phyloP scores from a whole-genome alignment of 2,888 invertebrate species.

The Scaptomyza tumidula region DNA sequence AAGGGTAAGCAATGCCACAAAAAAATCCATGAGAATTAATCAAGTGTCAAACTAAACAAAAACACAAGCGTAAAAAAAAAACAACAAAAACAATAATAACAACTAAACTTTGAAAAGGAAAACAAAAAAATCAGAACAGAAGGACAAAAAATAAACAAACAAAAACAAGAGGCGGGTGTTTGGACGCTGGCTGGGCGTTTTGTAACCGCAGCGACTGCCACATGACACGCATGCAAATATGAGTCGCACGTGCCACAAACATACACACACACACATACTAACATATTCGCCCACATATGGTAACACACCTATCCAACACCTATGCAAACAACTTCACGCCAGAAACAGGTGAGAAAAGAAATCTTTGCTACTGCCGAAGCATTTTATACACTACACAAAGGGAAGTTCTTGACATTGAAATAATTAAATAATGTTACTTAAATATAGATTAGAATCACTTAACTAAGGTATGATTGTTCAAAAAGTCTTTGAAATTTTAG shows the following conservation, averaged over 20 bases:
- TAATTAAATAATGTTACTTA: too few species aligned
- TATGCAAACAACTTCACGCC: slow-evolving; percentile 72
- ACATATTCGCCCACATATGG: slow-evolving; percentile 42
- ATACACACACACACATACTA: slow-evolving; percentile 39
- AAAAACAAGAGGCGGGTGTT: slow-evolving; percentile 63
- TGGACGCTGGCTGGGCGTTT: slow-evolving; percentile 50
- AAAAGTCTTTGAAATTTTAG: too few species aligned
- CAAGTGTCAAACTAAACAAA: slow-evolving; percentile 81
- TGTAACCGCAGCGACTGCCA: slow-evolving; percentile 74
- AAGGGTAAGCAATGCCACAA: slow-evolving; percentile 13
- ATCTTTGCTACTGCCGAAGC: slow-evolving; percentile 5
- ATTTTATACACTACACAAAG: slow-evolving; percentile 21
- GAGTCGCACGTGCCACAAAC: slow-evolving; percentile 73
- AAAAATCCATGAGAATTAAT: slow-evolving; percentile 77
- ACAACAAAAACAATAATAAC: slow-evolving; percentile 36
- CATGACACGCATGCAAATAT: slow-evolving; percentile 81
- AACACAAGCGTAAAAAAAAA: slow-evolving; percentile 37
- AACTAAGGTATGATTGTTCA: too few species aligned
- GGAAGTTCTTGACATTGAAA: too few species aligned
- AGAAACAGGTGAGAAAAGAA: slow-evolving; percentile 52
- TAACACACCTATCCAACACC: slow-evolving; percentile 61
- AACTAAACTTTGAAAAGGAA: slow-evolving; percentile 52
- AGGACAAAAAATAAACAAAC: slow-evolving; percentile 44
- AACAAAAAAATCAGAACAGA: slow-evolving; percentile 23
- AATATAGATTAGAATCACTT: too few species aligned